Conservation (phyloP, 2,888 invertebrate genomes). For the Ommatoiulus sabulosus region DNA sequence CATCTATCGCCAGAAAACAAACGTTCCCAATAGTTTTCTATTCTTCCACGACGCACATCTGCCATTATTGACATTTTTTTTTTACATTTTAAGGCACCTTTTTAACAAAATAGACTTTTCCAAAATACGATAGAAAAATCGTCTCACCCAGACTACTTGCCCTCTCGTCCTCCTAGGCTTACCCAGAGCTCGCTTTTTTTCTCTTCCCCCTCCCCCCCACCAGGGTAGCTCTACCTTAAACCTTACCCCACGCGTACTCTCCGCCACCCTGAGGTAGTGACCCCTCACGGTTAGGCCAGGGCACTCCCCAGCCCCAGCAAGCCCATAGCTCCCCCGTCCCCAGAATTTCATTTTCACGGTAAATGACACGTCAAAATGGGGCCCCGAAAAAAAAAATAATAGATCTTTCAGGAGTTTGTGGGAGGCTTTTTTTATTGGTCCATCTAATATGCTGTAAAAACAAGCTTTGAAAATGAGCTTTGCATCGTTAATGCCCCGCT, state of each 20-base stretch:
- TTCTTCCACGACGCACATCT: not conserved
- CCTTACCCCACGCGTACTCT: conserved; percentile 39
- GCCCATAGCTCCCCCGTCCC: conserved; percentile 20
- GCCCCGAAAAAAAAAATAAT: conserved; percentile 49
- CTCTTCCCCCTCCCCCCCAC: not conserved
- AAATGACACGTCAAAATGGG: conserved; percentile 55
- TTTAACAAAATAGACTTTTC: conserved; percentile 43
- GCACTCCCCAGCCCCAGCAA: conserved; percentile 22
- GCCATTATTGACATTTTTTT: conserved; percentile 42
- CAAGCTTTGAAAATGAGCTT: conserved; percentile 53
- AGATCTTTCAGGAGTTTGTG: conserved; percentile 54
- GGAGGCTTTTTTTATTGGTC: conserved; percentile 53
- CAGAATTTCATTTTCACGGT: conserved; percentile 48
- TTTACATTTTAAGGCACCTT: not conserved
- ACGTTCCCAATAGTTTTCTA: not conserved
- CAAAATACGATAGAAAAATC: conserved; percentile 13
- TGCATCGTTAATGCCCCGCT: conserved; percentile 51
- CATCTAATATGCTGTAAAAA: conserved; percentile 51
- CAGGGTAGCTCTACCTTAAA: conserved; percentile 31
- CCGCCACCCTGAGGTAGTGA: conserved; percentile 12
- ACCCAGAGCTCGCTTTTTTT: not conserved
- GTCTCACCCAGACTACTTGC: conserved; percentile 18
- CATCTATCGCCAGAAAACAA: not conserved
- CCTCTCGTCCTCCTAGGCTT: conserved; percentile 43
- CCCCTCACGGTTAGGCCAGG: conserved; percentile 35